Evolutionary conservation across 2,888 invertebrate species (phyloP), one percentile per base, ranked within the genome.

Genomic region (Troilus luridus): DNA sequence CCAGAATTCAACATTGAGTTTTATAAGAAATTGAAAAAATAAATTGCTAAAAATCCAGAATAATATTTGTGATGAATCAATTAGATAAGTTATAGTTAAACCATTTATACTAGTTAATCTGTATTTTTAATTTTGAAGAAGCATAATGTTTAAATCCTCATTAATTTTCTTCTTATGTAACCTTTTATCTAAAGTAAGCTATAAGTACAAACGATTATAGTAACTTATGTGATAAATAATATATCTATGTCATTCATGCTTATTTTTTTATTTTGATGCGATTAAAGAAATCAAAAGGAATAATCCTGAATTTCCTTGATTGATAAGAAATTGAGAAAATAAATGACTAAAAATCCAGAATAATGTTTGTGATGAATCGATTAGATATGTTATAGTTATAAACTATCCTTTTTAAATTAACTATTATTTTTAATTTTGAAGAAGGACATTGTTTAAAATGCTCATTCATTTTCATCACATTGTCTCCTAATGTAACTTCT

Each of bases 201-300:
- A 3, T n/a, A n/a, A 64, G n/a, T 67, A 12, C 12, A n/a, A 12
- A 64, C 10, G 7, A 64, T 64, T 10, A n/a, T 0, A n/a, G 10
- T 14, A 24, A 24, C 14, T 24, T 24, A 11, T 67, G 67, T 67
- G 67, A 67, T 24, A 67, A 2, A 24, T 67, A 67, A 67, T 67
- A 67, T 24, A 24, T 41, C 41, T 41, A 1, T 41, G 41, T 41
- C 41, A 41, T 41, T 41, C 41, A 41, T 41, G 5, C 41, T 41
- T 41, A 41, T 41, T 41, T 41, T 41, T 41, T 41, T 41, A 41
- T 41, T 41, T 41, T 41, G 41, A 41, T 41, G 91, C 91, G 24
- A 89, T 88, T 21, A 62, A 64, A 58, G 77, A 77, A 64, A 17
- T 91, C 14, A 89, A 91, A 67, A 88, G 89, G 59, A 88, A 89